Conservation (phyloP, 2,797 vertebrate genomes). For the Eulemur rubriventer region DNA sequence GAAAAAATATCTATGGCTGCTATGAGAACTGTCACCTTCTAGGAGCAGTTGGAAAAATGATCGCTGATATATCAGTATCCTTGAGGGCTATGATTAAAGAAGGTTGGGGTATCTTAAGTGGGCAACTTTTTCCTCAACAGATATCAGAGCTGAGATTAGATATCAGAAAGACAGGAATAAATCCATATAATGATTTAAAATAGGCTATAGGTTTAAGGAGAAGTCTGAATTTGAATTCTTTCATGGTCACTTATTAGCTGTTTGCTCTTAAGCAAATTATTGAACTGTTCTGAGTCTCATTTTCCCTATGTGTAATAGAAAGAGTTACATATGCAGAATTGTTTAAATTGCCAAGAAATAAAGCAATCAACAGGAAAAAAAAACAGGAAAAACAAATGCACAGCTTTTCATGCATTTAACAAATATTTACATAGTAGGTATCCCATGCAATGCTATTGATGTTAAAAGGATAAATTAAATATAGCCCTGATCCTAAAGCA, state of each 20-base stretch:
- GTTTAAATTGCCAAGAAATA: background rate
- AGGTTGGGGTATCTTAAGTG: background rate
- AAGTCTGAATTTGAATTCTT: background rate
- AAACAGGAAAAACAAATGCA: background rate
- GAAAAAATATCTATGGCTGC: background rate
- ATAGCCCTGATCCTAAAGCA: background rate
- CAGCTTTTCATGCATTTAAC: background rate
- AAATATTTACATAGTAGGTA: background rate
- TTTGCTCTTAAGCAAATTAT: background rate
- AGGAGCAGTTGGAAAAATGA: background rate
- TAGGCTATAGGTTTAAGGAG: background rate
- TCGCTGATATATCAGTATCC: background rate
- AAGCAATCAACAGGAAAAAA: background rate
- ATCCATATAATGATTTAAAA: background rate
- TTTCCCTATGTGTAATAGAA: background rate
- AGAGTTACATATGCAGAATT: background rate
- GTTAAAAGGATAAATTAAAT: background rate
- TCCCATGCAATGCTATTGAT: background rate
- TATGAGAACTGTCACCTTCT: background rate
- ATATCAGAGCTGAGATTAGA: background rate
- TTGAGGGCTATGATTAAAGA: background rate
- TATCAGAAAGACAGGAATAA: background rate
- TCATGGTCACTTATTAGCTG: background rate
- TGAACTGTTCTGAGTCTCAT: background rate
- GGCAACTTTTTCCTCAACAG: background rate